phyloP scores from a whole-genome alignment of 64 coral and sea anemone genomes.

The Catalaphyllia jardinei region DNA sequence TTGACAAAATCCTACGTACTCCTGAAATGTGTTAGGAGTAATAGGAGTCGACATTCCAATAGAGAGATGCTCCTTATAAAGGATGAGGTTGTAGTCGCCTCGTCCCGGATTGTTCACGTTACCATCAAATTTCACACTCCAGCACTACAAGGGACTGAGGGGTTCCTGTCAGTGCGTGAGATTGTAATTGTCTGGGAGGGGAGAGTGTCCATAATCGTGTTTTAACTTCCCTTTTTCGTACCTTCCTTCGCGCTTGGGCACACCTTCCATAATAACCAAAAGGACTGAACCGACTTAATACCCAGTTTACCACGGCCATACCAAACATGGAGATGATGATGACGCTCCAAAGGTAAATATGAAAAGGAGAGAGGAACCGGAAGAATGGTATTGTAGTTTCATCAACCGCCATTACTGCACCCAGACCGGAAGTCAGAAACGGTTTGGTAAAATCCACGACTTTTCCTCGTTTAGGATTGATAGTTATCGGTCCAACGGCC shows the following conservation, averaged over 20 bases:
- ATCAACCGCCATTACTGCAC: slow-evolving; percentile 24
- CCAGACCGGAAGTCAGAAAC: slow-evolving; percentile 46
- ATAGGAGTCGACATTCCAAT: too few species aligned
- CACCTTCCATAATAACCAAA: slow-evolving; percentile 55
- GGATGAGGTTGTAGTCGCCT: too few species aligned
- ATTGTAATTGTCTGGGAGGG: background rate
- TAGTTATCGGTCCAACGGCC: slow-evolving; percentile 51
- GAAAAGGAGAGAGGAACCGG: slow-evolving; percentile 53
- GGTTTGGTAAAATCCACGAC: slow-evolving; percentile 55
- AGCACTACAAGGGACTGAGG: too few species aligned
- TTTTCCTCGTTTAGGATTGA: slow-evolving; percentile 18
- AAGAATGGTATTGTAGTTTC: slow-evolving; percentile 13
- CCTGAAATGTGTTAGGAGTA: too few species aligned
- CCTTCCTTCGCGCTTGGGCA: slow-evolving; percentile 21
- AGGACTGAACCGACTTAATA: slow-evolving; percentile 50
- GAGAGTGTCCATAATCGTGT: background rate
- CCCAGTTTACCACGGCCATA: slow-evolving; percentile 56
- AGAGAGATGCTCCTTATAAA: too few species aligned
- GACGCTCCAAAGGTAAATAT: slow-evolving; percentile 10
- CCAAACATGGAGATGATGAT: slow-evolving; percentile 44
- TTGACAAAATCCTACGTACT: too few species aligned
- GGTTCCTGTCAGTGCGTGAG: background rate
- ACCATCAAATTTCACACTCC: too few species aligned
- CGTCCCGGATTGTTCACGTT: too few species aligned
- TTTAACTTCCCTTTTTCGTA: background rate